These are phyloP conservation scores for Pelagia noctiluca DNA, from an alignment of 30 jellyfish, hydroid and myxozoan genomes.

Conservation along the genomic window DNA sequence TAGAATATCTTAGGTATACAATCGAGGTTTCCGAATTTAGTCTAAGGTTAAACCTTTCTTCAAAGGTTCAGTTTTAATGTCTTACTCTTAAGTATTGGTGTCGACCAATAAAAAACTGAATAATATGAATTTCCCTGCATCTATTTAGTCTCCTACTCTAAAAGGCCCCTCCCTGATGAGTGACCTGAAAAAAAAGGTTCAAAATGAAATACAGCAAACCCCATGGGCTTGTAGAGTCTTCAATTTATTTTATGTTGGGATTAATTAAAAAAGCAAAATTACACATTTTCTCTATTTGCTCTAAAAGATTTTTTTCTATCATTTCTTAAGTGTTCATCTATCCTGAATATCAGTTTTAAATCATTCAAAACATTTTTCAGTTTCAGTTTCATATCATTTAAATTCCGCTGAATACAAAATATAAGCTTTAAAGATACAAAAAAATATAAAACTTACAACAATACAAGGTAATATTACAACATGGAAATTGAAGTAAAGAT, in stretches of 20 bases:
- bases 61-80: too few relatives aligned
- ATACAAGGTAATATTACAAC: too few relatives aligned
- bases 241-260: not conserved
- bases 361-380: too few relatives aligned
- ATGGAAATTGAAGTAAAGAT: too few relatives aligned
- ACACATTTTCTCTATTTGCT: not conserved
- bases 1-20: not conserved
- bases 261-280: too few relatives aligned
- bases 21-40: not conserved
- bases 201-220: not conserved
- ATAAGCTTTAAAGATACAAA: too few relatives aligned
- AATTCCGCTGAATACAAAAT: too few relatives aligned
- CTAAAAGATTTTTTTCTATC: not conserved
- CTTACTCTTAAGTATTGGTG: too few relatives aligned
- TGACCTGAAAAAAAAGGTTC: not conserved
- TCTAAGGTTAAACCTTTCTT: too few relatives aligned
- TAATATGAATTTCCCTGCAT: not conserved
- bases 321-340: not conserved
- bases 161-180: not conserved
- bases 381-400: too few relatives aligned
- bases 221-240: not conserved
- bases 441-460: too few relatives aligned
- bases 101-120: not conserved
- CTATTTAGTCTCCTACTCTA: not conserved
- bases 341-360: constrained; percentile 8